These are phyloP conservation scores for Xenentodon cancila DNA, from an alignment of 2,797 vertebrate genomes.

Conservation along the genomic window DNA sequence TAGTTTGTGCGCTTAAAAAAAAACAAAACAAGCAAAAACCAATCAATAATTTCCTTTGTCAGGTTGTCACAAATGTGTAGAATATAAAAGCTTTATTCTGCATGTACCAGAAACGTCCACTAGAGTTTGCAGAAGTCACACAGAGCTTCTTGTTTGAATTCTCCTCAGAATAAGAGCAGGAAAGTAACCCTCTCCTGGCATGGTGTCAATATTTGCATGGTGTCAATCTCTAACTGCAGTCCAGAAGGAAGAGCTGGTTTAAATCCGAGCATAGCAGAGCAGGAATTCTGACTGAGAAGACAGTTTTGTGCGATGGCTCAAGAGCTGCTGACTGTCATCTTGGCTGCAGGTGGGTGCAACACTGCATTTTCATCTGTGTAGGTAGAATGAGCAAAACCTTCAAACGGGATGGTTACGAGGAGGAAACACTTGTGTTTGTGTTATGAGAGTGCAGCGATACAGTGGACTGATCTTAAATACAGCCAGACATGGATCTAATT, in stretches of 20 bases:
- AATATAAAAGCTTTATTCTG: background rate
- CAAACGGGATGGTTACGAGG: too few species aligned
- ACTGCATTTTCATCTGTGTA: background rate
- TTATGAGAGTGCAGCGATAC: too few species aligned
- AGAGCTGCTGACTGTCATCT: conserved; percentile 45
- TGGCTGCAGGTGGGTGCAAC: conserved; percentile 50
- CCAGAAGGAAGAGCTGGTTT: too few species aligned
- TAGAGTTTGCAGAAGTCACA: conserved; percentile 40
- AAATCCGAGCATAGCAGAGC: background rate
- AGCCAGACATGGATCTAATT: too few species aligned
- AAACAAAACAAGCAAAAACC: too few species aligned
- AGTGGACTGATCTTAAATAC: too few species aligned
- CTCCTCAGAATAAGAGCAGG: too few species aligned
- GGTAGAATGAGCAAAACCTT: too few species aligned
- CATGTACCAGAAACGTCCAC: conserved; percentile 14
- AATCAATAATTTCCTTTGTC: too few species aligned
- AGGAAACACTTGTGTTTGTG: too few species aligned
- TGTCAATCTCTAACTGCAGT: conserved; percentile 41
- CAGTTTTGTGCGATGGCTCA: conserved; percentile 18
- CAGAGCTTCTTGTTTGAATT: background rate
- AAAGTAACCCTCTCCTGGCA: background rate
- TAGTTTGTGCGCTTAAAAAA: too few species aligned
- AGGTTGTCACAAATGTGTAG: too few species aligned
- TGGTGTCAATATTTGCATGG: conserved; percentile 42
- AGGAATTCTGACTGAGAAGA: background rate